phyloP scores from a whole-genome alignment of 2,797 vertebrate species.

The Perodicticus potto region DNA sequence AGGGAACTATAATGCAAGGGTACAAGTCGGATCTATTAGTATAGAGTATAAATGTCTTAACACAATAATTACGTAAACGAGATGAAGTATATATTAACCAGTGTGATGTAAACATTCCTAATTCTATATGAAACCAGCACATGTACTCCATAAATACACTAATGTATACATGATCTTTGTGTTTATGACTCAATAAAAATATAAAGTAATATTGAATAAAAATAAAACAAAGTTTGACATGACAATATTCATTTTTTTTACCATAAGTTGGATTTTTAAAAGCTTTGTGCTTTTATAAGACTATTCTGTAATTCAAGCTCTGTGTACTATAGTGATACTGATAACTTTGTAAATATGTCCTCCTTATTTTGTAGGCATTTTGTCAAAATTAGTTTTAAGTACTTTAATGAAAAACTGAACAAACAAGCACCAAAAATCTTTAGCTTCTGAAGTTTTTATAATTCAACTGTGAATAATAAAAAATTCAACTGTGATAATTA shows the following conservation, averaged over 20 bases:
- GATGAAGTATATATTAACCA: no score
- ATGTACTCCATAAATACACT: no score
- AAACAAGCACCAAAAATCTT: background rate
- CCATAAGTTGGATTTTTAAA: background rate
- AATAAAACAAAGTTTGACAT: background rate
- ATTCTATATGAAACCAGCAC: no score
- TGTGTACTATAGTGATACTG: background rate
- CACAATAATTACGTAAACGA: no score
- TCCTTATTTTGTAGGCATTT: background rate
- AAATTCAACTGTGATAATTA: background rate
- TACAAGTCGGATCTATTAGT: no score
- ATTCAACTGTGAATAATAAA: no score
- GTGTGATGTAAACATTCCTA: no score
- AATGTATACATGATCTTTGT: no score
- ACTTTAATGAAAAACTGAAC: background rate
- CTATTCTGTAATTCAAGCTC: background rate
- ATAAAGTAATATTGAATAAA: slow-evolving; percentile 19
- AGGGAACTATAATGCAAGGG: background rate
- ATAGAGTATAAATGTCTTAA: no score
- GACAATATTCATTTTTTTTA: background rate
- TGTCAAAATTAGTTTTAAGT: slow-evolving; percentile 31
- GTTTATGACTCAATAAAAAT: no score
- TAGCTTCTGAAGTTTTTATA: background rate
- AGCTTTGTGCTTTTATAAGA: background rate
- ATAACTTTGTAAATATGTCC: background rate